These are phyloP conservation scores for Rallus crepitans DNA, from an alignment of 2,797 vertebrate genomes.

Conservation along the genomic window DNA sequence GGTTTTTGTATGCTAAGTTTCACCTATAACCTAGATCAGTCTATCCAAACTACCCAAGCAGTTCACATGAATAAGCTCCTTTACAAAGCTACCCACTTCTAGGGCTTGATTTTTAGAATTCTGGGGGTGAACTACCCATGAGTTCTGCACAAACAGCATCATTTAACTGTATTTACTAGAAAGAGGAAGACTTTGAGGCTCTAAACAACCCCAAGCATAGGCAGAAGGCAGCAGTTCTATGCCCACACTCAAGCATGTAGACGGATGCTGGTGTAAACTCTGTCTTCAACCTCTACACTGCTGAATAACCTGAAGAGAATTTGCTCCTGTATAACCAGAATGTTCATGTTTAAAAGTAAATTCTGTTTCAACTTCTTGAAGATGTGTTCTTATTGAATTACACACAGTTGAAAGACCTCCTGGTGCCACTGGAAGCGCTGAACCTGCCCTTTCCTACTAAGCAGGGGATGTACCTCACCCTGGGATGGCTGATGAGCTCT, in stretches of 20 bases:
- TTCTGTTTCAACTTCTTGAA: neutral
- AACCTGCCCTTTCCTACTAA: neutral
- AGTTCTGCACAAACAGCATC: neutral
- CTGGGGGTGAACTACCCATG: neutral
- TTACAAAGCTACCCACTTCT: neutral
- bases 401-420: neutral
- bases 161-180: neutral
- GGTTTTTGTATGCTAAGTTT: neutral
- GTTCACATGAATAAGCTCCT: neutral
- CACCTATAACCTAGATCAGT: neutral
- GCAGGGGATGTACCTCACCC: neutral
- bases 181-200: neutral
- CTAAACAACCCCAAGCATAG: neutral
- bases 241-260: neutral
- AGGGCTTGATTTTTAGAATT: neutral
- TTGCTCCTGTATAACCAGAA: neutral
- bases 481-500: neutral
- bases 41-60: neutral
- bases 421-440: neutral
- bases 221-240: neutral
- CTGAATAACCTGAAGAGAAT: neutral
- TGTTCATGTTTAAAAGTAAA: neutral
- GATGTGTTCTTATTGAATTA: neutral
- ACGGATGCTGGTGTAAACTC: neutral
- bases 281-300: neutral